phyloP scores from a whole-genome alignment of 1,140 invertebrate species.

The Atta texana region DNA sequence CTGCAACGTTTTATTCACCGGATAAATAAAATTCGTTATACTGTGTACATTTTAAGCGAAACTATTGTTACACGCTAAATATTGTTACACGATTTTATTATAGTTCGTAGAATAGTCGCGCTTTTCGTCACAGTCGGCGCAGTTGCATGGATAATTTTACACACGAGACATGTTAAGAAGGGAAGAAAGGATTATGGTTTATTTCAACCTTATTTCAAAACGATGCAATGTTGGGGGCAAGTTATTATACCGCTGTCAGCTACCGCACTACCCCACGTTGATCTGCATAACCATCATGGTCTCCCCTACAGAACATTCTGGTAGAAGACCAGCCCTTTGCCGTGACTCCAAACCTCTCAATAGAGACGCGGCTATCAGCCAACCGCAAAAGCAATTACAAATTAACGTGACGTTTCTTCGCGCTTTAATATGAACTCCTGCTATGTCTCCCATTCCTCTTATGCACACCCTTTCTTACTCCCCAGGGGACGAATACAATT shows the following conservation, averaged over 20 bases:
- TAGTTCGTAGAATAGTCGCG: constrained; percentile 3
- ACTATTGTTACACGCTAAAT: neutral
- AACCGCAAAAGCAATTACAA: constrained; percentile 83
- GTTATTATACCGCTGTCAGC: constrained; percentile 80
- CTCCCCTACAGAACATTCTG: constrained; percentile 59
- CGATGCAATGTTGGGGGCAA: constrained; percentile 57
- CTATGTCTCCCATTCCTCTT: constrained; percentile 28
- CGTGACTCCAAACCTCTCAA: constrained; percentile 73
- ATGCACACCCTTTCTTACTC: constrained; percentile 51
- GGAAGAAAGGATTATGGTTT: constrained; percentile 67
- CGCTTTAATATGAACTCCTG: constrained; percentile 81
- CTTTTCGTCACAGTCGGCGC: constrained; percentile 53
- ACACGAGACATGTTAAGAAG: neutral
- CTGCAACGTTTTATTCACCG: neutral
- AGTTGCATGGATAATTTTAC: constrained; percentile 39
- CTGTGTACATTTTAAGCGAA: neutral
- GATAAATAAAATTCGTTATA: constrained; percentile 22
- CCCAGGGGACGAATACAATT: constrained; percentile 81
- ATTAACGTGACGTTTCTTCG: constrained; percentile 82
- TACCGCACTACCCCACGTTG: constrained; percentile 75
- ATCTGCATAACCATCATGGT: constrained; percentile 82
- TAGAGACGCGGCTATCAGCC: constrained; percentile 76
- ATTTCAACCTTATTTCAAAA: constrained; percentile 66
- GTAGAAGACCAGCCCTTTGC: constrained; percentile 61
- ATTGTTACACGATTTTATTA: neutral